Conservation (phyloP, 2,113 vertebrate species). For the Poeciliopsis retropinna region DNA sequence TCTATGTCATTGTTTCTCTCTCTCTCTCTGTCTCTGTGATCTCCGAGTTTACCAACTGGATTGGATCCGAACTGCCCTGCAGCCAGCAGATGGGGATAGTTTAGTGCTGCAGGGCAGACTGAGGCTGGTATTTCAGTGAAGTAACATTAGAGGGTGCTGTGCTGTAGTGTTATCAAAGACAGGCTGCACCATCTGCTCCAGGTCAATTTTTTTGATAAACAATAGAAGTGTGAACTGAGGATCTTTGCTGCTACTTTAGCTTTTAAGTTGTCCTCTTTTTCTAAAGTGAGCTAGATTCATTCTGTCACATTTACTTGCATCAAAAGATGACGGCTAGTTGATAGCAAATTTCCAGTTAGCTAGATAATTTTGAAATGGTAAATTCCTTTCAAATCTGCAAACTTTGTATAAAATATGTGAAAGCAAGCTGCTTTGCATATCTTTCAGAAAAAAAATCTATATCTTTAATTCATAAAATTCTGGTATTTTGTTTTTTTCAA, state of each 20-base stretch:
- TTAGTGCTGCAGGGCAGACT: slow-evolving; percentile 26
- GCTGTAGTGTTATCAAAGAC: slow-evolving; percentile 28
- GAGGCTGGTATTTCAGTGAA: slow-evolving; percentile 39
- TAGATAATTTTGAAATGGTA: not conserved
- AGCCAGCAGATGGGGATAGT: slow-evolving; percentile 36
- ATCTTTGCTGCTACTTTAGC: slow-evolving; percentile 1
- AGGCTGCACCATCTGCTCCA: slow-evolving; percentile 25
- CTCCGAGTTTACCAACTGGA: slow-evolving; percentile 49
- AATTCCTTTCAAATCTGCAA: too few species aligned
- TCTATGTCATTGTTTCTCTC: slow-evolving; percentile 42
- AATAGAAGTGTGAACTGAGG: slow-evolving; percentile 15
- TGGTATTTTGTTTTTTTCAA: not conserved
- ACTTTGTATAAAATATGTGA: too few species aligned
- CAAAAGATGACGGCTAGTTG: not conserved
- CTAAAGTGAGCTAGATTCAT: not conserved
- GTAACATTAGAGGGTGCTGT: slow-evolving; percentile 53
- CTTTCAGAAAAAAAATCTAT: too few species aligned
- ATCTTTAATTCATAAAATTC: too few species aligned
- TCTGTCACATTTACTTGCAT: not conserved
- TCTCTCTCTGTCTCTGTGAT: slow-evolving; percentile 38
- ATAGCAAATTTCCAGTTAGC: not conserved
- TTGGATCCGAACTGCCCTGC: slow-evolving; percentile 35
- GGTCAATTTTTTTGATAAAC: slow-evolving; percentile 47
- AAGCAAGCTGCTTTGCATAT: too few species aligned
- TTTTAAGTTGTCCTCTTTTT: slow-evolving; percentile 15